Evolutionary conservation across 2,113 vertebrate species (phyloP).

Genomic region (Boleophthalmus pectinirostris): DNA sequence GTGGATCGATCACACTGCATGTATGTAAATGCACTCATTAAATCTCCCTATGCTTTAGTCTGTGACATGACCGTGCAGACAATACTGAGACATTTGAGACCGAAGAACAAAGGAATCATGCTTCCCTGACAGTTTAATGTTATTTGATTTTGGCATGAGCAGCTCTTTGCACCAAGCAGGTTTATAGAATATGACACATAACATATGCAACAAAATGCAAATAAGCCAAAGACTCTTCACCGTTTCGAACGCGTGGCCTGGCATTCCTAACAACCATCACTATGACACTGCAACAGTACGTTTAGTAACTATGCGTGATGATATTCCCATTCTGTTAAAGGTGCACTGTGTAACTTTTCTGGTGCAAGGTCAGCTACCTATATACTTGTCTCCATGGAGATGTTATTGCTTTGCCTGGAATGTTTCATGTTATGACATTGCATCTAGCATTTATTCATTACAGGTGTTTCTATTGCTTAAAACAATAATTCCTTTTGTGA

Average conservation of each 20-base stretch:
- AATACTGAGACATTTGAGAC: constrained; percentile 2
- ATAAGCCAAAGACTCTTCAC: constrained; percentile 22
- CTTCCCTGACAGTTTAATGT: not conserved
- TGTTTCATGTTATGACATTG: no score
- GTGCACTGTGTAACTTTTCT: no score
- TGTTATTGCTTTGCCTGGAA: no score
- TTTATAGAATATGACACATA: constrained; percentile 38
- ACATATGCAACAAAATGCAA: constrained; percentile 25
- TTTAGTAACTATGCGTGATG: constrained; percentile 54
- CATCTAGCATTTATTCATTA: no score
- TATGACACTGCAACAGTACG: constrained; percentile 46
- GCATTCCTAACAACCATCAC: constrained; percentile 53
- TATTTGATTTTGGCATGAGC: constrained; percentile 20
- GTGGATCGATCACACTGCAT: constrained; percentile 61
- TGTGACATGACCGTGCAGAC: constrained; percentile 17
- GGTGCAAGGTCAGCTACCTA: no score
- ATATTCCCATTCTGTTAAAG: constrained; percentile 33
- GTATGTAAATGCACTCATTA: constrained; percentile 67
- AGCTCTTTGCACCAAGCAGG: constrained; percentile 7
- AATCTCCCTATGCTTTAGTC: constrained; percentile 48
- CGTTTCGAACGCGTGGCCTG: constrained; percentile 22
- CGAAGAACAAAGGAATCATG: constrained; percentile 13
- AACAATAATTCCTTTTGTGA: no score
- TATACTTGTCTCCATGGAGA: no score
- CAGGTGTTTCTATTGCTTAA: no score